Evolutionary conservation across 2,888 invertebrate species (phyloP).

Genomic region (Cosmia pyralina): DNA sequence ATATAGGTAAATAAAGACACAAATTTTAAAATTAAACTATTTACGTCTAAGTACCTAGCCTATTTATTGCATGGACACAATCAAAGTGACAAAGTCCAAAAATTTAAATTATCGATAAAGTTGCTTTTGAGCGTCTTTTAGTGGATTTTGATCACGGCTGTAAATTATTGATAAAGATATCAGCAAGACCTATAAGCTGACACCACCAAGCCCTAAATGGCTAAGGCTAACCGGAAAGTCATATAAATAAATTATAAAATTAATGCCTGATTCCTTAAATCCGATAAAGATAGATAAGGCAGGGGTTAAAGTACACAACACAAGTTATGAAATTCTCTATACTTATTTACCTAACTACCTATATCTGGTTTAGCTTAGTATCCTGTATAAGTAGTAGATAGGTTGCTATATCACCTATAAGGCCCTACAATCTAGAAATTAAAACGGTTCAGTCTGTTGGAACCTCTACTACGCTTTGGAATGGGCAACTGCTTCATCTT

Average conservation of each 20-base stretch:
- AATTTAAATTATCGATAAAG: neutral
- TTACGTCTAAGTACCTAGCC: neutral
- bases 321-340: neutral
- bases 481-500: too few relatives aligned
- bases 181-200: constrained; percentile 8
- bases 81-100: constrained; percentile 20
- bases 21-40: neutral
- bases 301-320: neutral
- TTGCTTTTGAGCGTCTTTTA: neutral
- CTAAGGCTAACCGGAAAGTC: constrained; percentile 12
- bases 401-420: neutral
- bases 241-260: constrained; percentile 26
- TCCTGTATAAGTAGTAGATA: neutral
- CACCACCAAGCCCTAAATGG: neutral
- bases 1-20: too few relatives aligned
- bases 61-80: neutral
- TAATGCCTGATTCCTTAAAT: neutral
- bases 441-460: neutral
- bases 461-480: too few relatives aligned
- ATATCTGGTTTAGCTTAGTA: neutral
- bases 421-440: neutral
- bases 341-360: neutral
- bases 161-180: neutral
- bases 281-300: constrained; percentile 1
- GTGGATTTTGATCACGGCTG: constrained; percentile 11